Conservation (phyloP, 2,797 vertebrate genomes). For the Borostomias antarcticus region DNA sequence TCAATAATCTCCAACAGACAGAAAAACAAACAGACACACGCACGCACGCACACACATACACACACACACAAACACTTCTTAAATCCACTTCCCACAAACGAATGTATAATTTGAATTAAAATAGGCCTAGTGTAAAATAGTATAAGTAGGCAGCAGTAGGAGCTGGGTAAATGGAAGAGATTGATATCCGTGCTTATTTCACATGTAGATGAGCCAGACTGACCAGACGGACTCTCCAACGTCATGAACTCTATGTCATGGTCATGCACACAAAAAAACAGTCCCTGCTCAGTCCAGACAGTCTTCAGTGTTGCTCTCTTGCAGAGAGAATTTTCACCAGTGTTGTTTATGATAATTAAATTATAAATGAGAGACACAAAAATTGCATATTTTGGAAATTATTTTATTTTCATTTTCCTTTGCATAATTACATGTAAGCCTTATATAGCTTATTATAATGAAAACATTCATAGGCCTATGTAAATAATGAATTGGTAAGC, state of each 20-base stretch:
- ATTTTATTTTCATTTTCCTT: conserved; percentile 28
- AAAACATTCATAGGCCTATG: neutral
- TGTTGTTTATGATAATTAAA: neutral
- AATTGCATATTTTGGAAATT: neutral
- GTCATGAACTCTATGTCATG: conserved; percentile 47
- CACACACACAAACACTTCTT: neutral
- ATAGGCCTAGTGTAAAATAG: conserved; percentile 49
- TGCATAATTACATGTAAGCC: conserved; percentile 25
- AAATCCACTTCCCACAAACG: conserved; percentile 51
- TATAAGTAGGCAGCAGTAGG: conserved; percentile 64
- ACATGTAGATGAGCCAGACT: conserved; percentile 70
- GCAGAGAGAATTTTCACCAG: conserved; percentile 35
- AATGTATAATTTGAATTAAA: conserved; percentile 50
- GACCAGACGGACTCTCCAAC: conserved; percentile 62
- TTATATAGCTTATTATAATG: neutral
- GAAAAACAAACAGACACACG: conserved; percentile 2
- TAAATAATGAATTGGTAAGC: conserved; percentile 19
- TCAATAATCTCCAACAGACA: neutral
- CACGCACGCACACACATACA: neutral
- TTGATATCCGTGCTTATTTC: conserved; percentile 64
- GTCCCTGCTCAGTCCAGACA: conserved; percentile 14
- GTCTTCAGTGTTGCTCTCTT: conserved; percentile 17
- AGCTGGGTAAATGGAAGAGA: conserved; percentile 53
- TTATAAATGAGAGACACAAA: neutral
- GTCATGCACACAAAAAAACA: conserved; percentile 36